These are phyloP conservation scores for Petrocephalus sullivani DNA, from an alignment of 2,797 vertebrate species.

Conservation along the genomic window DNA sequence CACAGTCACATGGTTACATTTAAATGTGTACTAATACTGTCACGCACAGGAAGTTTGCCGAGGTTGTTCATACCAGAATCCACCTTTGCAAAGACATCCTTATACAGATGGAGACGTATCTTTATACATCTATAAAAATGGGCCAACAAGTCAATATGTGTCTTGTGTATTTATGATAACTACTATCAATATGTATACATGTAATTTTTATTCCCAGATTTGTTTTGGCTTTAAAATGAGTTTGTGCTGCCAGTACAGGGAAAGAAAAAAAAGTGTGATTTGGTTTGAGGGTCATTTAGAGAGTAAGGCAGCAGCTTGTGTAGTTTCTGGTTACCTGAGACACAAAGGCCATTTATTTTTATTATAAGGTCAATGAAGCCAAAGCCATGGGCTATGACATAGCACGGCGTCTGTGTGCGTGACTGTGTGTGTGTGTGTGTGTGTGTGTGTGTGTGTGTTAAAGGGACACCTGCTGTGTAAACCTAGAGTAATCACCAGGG, in stretches of 20 bases:
- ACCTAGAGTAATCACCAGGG: background rate
- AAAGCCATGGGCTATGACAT: background rate
- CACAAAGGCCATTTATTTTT: conserved; percentile 1
- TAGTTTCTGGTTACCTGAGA: background rate
- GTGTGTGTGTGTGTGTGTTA: background rate
- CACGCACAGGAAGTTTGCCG: background rate
- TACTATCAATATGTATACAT: no score
- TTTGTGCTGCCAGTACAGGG: background rate
- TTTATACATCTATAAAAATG: conserved; percentile 1
- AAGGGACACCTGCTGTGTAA: background rate
- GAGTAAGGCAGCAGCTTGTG: background rate
- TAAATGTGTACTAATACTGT: background rate
- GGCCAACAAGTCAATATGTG: background rate
- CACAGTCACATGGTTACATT: background rate
- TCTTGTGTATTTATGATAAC: background rate
- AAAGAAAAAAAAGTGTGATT: background rate
- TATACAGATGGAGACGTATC: background rate
- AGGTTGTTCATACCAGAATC: background rate
- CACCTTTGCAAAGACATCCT: background rate
- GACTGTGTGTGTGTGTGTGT: background rate
- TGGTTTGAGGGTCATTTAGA: background rate
- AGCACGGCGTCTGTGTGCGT: background rate
- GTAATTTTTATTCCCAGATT: background rate
- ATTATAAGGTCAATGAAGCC: conserved; percentile 1
- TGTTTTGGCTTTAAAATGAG: background rate